These are phyloP conservation scores for Delphinapterus leucas DNA, from an alignment of 2,113 vertebrate genomes.

Conservation along the genomic window DNA sequence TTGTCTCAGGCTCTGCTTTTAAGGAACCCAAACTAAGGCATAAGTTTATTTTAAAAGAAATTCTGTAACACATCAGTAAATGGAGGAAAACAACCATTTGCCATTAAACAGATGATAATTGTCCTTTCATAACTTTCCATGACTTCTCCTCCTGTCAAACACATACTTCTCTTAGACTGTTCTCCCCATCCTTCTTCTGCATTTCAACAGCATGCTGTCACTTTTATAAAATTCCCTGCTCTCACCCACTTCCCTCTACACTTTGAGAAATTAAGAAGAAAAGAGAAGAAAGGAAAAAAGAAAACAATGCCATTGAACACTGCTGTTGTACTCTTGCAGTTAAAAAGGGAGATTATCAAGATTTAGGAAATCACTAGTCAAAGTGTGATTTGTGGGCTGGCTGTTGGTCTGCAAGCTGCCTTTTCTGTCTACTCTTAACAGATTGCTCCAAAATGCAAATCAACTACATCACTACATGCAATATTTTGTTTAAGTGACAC, in stretches of 20 bases:
- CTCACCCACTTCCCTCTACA: not conserved
- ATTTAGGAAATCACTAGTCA: not conserved
- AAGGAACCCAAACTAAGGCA: not conserved
- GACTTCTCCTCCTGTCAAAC: not conserved
- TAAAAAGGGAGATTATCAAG: not conserved
- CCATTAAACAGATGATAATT: not conserved
- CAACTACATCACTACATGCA: not conserved
- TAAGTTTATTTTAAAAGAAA: not conserved
- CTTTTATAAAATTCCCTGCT: not conserved
- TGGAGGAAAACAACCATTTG: not conserved
- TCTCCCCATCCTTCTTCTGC: not conserved
- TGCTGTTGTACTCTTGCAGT: not conserved
- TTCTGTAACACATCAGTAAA: not conserved
- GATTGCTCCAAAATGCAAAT: not conserved
- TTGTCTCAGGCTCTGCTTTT: not conserved
- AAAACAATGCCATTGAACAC: not conserved
- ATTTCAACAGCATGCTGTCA: not conserved
- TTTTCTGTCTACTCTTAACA: not conserved
- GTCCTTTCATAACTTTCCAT: not conserved
- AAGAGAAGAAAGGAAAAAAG: not conserved
- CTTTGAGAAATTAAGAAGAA: not conserved
- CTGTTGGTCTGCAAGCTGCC: not conserved
- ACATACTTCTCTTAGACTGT: not conserved
- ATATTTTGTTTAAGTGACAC: not conserved
- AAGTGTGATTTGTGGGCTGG: not conserved